Percentiles rank a stretch among this genome's conserved stretches.
Conservation (phyloP, 1,140 invertebrate species). For the Pissodes strobi region DNA sequence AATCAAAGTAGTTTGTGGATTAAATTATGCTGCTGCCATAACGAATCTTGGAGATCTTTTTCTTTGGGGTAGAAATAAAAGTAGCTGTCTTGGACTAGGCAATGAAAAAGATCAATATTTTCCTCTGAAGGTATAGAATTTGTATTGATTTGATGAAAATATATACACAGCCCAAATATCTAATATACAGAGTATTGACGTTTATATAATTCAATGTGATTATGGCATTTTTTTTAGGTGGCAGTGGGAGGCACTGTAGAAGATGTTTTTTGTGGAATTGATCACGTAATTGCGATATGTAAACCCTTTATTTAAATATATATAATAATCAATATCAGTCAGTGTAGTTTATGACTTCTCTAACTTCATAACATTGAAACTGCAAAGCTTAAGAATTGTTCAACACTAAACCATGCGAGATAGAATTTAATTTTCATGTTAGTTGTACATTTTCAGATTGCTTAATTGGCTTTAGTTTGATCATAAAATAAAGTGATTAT, state of each 20-base stretch:
- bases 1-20: slow-evolving; percentile 70
- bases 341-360: too few relatives aligned
- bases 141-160: neutral
- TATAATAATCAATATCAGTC: too few relatives aligned
- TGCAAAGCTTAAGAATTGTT: too few relatives aligned
- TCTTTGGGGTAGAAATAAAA: slow-evolving; percentile 87
- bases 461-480: too few relatives aligned
- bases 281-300: slow-evolving; percentile 81
- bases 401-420: too few relatives aligned
- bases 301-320: slow-evolving; percentile 67
- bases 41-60: slow-evolving; percentile 82
- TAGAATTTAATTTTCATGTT: too few relatives aligned
- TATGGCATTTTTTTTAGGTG: slow-evolving; percentile 59
- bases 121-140: slow-evolving; percentile 73
- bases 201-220: too few relatives aligned
- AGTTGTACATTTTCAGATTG: too few relatives aligned
- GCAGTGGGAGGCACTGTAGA: slow-evolving; percentile 73
- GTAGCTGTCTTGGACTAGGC: slow-evolving; percentile 82
- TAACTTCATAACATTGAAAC: too few relatives aligned
- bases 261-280: slow-evolving; percentile 78
- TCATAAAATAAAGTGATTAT: too few relatives aligned
- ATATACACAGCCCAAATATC: too few relatives aligned
- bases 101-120: slow-evolving; percentile 82
- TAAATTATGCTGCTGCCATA: slow-evolving; percentile 79
- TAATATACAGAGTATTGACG: too few relatives aligned